phyloP scores from a whole-genome alignment of 2,888 invertebrate genomes.

The Pammene fasciana region DNA sequence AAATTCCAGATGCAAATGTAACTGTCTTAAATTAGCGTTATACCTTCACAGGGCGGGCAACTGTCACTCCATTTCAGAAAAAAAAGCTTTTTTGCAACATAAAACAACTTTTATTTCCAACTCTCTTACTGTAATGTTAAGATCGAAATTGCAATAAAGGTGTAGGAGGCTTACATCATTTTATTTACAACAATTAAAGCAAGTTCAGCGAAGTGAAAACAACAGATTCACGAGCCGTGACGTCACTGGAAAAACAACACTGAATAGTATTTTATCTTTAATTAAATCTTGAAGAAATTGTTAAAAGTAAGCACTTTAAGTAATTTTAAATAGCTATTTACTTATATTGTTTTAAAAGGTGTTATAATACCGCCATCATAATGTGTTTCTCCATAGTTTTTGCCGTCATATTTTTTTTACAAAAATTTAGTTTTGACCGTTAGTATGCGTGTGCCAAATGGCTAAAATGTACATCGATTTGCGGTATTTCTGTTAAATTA shows the following conservation, averaged over 20 bases:
- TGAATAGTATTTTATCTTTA: slow-evolving; percentile 39
- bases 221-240: slow-evolving; percentile 34
- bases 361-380: too few relatives aligned
- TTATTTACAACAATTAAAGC: slow-evolving; percentile 37
- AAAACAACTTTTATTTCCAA: background rate
- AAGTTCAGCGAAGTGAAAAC: slow-evolving; percentile 39
- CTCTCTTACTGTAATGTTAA: background rate
- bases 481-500: too few relatives aligned
- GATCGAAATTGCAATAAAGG: background rate
- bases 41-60: slow-evolving; percentile 23
- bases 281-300: slow-evolving; percentile 36
- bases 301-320: background rate
- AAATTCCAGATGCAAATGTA: slow-evolving; percentile 28
- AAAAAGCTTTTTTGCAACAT: background rate
- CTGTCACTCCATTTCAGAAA: slow-evolving; percentile 5
- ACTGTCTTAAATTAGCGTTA: slow-evolving; percentile 32
- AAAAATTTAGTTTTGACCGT: too few relatives aligned
- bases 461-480: too few relatives aligned
- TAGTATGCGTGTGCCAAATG: too few relatives aligned
- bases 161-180: too few relatives aligned
- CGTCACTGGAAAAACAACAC: slow-evolving; percentile 39
- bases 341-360: too few relatives aligned
- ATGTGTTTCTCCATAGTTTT: too few relatives aligned
- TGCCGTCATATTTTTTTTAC: too few relatives aligned
- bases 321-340: too few relatives aligned